Evolutionary conservation across 2,113 vertebrate genomes (phyloP).

Genomic region (Sylvicapra grimmia): DNA sequence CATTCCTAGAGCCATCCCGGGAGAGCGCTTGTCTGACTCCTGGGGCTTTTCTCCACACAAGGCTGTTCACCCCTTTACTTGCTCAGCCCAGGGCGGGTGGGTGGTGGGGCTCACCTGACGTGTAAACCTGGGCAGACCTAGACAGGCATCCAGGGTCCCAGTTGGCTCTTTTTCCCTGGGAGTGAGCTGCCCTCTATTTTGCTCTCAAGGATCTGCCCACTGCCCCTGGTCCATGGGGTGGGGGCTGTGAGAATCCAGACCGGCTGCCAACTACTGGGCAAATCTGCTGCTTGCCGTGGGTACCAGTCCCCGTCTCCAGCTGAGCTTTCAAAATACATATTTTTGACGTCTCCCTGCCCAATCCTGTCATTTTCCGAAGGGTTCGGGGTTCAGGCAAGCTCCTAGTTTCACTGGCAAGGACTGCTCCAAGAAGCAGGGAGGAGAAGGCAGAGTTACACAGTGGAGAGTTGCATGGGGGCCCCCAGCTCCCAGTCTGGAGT

Average conservation of each 20-base stretch:
- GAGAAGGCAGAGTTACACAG: fast-evolving
- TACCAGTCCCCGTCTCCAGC: not conserved
- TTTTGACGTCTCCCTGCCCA: not conserved
- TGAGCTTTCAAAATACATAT: not conserved
- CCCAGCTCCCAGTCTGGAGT: not conserved
- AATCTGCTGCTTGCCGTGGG: not conserved
- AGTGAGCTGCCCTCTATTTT: not conserved
- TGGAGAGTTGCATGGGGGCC: fast-evolving
- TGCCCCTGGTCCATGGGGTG: not conserved
- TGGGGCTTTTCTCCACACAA: fast-evolving
- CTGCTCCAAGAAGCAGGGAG: not conserved
- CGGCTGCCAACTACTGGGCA: fast-evolving
- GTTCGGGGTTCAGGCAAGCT: not conserved
- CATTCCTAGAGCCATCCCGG: fast-evolving
- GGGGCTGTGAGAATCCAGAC: not conserved
- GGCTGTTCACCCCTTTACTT: not conserved
- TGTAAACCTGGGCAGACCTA: not conserved
- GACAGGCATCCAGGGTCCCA: not conserved
- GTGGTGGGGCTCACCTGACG: fast-evolving
- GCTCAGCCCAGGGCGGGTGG: not conserved
- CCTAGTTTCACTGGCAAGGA: not conserved
- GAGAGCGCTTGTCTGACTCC: not conserved
- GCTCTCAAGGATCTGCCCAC: not conserved
- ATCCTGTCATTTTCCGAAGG: not conserved
- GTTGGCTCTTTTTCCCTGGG: not conserved